phyloP scores from a whole-genome alignment of 2,113 vertebrate species.

The Aegithalos caudatus region DNA sequence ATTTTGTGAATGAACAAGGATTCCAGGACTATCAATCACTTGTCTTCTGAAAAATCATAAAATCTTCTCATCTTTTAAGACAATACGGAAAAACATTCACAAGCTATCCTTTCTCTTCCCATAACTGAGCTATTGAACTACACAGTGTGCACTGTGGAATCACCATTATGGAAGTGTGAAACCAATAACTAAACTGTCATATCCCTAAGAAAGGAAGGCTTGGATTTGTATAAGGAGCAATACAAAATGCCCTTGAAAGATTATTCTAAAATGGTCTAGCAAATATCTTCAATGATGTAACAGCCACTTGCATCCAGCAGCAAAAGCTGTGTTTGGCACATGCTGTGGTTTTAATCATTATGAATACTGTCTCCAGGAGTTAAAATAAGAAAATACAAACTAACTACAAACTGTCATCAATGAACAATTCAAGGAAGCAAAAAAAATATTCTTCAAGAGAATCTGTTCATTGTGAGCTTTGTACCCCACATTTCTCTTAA shows the following conservation, averaged over 20 bases:
- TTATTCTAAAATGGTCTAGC: background rate
- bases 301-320: background rate
- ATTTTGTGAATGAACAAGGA: background rate
- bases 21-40: background rate
- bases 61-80: background rate
- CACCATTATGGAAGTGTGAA: background rate
- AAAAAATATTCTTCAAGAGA: background rate
- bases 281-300: background rate
- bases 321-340: background rate
- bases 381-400: background rate
- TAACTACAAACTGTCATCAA: background rate
- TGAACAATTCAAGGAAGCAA: background rate
- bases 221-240: background rate
- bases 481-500: background rate
- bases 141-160: rapidly evolving
- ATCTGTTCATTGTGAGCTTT: background rate
- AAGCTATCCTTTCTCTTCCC: background rate
- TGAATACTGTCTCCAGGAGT: background rate
- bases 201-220: background rate
- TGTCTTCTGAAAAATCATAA: background rate
- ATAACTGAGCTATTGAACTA: background rate
- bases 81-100: background rate
- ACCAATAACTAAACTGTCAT: background rate
- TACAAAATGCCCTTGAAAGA: background rate
- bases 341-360: background rate